These are phyloP conservation scores for Conus canariensis DNA, from an alignment of 2,888 invertebrate genomes.

Conservation along the genomic window DNA sequence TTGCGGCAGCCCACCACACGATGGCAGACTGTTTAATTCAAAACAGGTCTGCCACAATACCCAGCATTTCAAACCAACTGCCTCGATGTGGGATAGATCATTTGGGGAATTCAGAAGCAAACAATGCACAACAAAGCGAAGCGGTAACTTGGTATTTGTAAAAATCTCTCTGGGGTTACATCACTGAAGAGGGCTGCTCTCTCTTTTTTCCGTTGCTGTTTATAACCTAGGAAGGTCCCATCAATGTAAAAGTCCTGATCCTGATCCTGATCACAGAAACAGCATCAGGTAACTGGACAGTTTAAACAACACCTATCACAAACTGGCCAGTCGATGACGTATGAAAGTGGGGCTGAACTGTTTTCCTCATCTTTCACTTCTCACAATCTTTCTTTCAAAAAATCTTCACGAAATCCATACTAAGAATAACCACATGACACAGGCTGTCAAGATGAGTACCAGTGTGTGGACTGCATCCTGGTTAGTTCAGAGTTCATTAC, in stretches of 20 bases:
- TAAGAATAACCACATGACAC: background rate
- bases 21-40: background rate
- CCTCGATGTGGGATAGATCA: background rate
- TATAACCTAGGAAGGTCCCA: too few relatives aligned
- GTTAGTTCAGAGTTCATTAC: background rate
- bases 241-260: too few relatives aligned
- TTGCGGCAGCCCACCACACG: background rate
- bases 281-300: background rate
- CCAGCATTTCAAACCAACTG: background rate
- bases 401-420: background rate
- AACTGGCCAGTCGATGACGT: background rate
- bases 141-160: too few relatives aligned
- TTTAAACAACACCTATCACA: background rate
- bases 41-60: background rate
- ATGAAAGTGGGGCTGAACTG: background rate
- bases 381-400: background rate
- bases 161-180: background rate
- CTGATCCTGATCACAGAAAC: background rate
- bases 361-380: background rate
- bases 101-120: background rate
- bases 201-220: too few relatives aligned
- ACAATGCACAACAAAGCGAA: background rate
- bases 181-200: background rate
- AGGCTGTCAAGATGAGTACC: background rate
- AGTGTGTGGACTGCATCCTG: background rate